phyloP scores from a whole-genome alignment of 1,140 invertebrate species.

The Megathymus violae region DNA sequence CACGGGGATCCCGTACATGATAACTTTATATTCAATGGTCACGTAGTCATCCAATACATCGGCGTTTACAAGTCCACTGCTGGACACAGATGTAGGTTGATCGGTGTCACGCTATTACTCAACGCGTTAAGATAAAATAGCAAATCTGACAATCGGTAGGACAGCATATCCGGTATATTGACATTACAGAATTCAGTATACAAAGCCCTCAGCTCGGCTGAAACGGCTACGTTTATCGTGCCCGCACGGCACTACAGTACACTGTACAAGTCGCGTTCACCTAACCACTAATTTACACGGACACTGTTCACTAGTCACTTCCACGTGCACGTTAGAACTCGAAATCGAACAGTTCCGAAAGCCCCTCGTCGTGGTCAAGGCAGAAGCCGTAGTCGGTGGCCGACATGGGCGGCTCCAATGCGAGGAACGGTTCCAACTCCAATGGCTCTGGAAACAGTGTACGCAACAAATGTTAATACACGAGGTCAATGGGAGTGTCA shows the following conservation, averaged over 20 bases:
- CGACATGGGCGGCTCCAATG: constrained; percentile 91
- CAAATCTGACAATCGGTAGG: no score
- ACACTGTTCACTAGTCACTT: constrained; percentile 1
- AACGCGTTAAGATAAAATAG: no score
- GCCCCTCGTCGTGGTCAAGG: constrained; percentile 91
- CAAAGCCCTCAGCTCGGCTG: constrained; percentile 29
- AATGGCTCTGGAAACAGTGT: constrained; percentile 55
- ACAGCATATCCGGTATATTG: no score
- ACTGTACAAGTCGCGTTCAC: constrained; percentile 20
- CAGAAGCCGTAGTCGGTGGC: constrained; percentile 94
- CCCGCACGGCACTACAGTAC: constrained; percentile 9
- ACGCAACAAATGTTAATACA: not conserved
- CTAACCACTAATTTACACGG: no score
- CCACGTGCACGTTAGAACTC: constrained; percentile 69
- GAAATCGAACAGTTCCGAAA: constrained; percentile 94
- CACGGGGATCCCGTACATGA: no score
- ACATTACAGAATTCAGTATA: not conserved
- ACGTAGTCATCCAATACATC: no score
- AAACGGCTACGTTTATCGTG: constrained; percentile 31
- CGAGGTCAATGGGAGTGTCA: no score
- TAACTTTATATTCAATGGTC: no score
- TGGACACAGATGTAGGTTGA: no score
- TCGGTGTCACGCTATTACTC: no score
- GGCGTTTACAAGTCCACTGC: no score
- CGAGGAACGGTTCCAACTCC: constrained; percentile 88